phyloP scores from a whole-genome alignment of 2,797 vertebrate species.

The Leontocebus nigricollis region DNA sequence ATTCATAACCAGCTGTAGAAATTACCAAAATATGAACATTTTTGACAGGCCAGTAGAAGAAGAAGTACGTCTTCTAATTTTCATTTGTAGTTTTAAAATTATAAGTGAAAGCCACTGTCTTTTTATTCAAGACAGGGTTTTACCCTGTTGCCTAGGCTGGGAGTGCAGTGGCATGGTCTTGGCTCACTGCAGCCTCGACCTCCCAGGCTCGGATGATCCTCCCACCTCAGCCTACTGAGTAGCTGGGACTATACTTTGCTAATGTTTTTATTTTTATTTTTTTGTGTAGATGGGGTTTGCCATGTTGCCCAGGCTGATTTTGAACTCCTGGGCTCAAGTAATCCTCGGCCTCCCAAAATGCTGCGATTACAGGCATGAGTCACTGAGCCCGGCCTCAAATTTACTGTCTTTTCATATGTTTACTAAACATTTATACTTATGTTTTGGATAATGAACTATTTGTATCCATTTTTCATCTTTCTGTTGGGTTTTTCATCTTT shows the following conservation, averaged over 20 bases:
- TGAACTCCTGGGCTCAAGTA: background rate
- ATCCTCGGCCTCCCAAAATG: background rate
- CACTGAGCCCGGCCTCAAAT: background rate
- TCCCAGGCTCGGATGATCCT: background rate
- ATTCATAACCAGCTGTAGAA: background rate
- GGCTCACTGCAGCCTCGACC: background rate
- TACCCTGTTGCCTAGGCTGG: background rate
- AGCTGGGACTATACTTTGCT: background rate
- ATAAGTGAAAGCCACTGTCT: background rate
- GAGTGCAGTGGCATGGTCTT: background rate
- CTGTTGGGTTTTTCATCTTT: background rate
- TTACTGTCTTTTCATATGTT: background rate
- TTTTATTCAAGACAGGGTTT: background rate
- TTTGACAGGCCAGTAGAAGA: background rate
- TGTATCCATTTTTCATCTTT: background rate
- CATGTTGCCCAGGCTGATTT: background rate
- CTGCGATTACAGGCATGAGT: background rate
- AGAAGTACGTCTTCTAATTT: background rate
- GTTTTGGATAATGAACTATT: background rate
- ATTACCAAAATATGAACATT: background rate
- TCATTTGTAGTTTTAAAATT: conserved; percentile 20
- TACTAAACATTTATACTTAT: background rate
- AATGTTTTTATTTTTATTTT: background rate
- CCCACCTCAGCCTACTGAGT: background rate
- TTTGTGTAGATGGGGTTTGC: background rate